A percentile compares a stretch with the other conserved stretches of the same genome.
These are phyloP conservation scores for Erithacus rubecula DNA, from an alignment of 2,797 vertebrate genomes.

Conservation along the genomic window DNA sequence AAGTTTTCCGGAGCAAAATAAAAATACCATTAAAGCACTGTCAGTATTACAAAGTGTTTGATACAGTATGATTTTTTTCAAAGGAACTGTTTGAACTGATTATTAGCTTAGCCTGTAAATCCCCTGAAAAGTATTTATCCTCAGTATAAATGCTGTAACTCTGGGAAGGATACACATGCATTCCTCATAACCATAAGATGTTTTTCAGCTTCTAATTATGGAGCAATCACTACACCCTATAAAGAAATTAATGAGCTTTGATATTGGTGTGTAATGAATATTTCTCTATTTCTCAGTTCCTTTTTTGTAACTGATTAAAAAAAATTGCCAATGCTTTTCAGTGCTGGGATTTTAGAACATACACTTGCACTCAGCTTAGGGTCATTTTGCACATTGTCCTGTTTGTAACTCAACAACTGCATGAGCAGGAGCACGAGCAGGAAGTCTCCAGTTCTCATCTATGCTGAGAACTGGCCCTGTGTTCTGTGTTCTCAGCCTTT, in stretches of 20 bases:
- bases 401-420: background rate
- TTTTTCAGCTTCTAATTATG: background rate
- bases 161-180: background rate
- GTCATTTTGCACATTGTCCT: background rate
- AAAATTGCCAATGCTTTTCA: background rate
- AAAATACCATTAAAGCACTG: background rate
- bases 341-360: background rate
- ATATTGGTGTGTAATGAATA: background rate
- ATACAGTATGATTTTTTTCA: background rate
- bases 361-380: rapidly evolving
- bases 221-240: background rate
- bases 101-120: background rate
- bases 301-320: background rate
- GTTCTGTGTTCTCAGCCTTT: background rate
- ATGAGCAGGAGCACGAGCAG: background rate
- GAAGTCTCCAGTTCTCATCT: background rate
- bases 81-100: background rate
- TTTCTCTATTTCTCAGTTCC: background rate
- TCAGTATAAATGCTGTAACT: background rate
- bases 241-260: background rate
- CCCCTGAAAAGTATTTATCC: background rate
- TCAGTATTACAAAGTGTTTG: background rate
- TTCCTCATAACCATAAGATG: background rate
- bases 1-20: background rate
- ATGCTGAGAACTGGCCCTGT: background rate